Base-by-base conservation (phyloP, 2,797 vertebrate species). In the Urophycis tenuis region DNA sequence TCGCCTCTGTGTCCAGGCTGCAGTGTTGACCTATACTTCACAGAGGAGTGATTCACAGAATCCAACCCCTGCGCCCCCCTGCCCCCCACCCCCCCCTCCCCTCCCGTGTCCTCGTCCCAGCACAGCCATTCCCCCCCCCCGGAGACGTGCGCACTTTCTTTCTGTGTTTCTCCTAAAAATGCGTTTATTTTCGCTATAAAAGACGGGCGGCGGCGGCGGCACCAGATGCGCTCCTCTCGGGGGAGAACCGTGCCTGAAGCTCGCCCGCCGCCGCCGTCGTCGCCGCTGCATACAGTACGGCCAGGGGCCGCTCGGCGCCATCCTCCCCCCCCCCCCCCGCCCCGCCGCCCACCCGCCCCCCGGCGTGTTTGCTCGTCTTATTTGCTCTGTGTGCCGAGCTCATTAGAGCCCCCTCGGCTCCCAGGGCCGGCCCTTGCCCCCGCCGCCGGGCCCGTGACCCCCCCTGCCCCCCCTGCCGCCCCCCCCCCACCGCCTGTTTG, bases 31-130 rank as follows among this genome's bases (percentile, higher is more conserved):
- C 89, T 88, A 91, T 81, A 87, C 86, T 82, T 80, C 88, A 87
- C 85, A 86, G 84, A 82, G 87, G 78, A 82, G 87, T 73, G 80
- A 87, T 76, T 89, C 83, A 87, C 87, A 89, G 82, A 22, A 53
- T 85, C 89, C 88, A 87, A 88, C 87, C 67, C 76, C 81, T 87
- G 89, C 87, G 85, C 89, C 89, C 87, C 88, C 86, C 60, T 75
- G 81, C 88, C 91, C 88, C 84, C 89, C 89, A 88, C 89, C 45
- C 45, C 17, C 19, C 86, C 88, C 89, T 87, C 89, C 86, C 36
- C 76, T 81, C 88, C 91, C 89, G 86, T 80, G 79, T 79, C n/a
- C 83, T 81, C 77, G 77, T 80, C 86, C 78, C 80, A 86, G 79
- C 15, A 53, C 77, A 78, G 84, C 88, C 89, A 91, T 91, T 89